A percentile compares a stretch with the other conserved stretches of the same genome.
Evolutionary conservation across 2,797 vertebrate species (phyloP).

Genomic region (Alcedo atthis): DNA sequence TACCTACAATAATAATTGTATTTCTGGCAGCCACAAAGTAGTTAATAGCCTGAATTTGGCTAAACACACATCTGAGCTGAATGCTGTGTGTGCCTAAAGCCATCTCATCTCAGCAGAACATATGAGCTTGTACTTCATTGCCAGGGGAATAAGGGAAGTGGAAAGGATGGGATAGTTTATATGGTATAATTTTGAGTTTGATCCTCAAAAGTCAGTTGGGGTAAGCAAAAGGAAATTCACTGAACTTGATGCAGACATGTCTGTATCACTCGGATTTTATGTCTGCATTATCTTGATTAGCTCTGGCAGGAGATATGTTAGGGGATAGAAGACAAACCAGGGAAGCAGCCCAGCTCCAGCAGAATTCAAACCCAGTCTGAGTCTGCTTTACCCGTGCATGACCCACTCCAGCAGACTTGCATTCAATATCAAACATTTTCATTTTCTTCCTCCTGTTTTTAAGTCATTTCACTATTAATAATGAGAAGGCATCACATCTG

Average conservation of each 20-base stretch:
- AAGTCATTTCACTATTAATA: background rate
- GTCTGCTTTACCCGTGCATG: background rate
- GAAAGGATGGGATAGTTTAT: background rate
- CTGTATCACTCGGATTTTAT: background rate
- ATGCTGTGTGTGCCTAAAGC: background rate
- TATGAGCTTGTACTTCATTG: background rate
- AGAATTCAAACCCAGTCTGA: background rate
- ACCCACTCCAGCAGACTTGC: background rate
- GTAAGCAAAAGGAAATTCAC: background rate
- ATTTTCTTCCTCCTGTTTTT: background rate
- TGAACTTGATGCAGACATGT: background rate
- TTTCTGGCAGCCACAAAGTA: background rate
- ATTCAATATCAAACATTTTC: background rate
- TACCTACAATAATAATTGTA: background rate
- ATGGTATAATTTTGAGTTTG: background rate
- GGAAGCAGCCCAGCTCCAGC: background rate
- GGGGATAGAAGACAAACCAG: background rate
- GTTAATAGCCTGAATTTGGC: background rate
- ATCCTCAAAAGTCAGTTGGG: background rate
- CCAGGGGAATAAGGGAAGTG: background rate
- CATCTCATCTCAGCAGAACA: background rate
- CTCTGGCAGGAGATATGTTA: background rate
- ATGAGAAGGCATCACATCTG: background rate
- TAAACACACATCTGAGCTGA: background rate
- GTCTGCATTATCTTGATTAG: background rate